Evolutionary conservation across 2,888 invertebrate genomes (phyloP).

Genomic region (Microctonus aethiopoides): DNA sequence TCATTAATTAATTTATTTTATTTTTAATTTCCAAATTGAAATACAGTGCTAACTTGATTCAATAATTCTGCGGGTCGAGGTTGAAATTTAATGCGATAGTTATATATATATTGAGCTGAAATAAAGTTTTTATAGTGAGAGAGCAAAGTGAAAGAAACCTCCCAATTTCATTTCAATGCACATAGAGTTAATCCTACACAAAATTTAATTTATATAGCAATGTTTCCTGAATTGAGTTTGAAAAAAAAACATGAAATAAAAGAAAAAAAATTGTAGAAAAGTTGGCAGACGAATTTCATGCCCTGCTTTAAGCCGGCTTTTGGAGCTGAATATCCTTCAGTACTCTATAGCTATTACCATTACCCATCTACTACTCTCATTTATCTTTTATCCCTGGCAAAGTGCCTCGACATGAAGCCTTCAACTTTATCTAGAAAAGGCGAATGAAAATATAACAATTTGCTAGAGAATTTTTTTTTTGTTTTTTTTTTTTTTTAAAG

Average conservation of each 20-base stretch:
- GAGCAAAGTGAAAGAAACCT: not conserved
- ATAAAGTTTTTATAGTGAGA: not conserved
- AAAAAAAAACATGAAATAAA: conserved; percentile 4
- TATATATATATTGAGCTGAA: not conserved
- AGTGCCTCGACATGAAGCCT: conserved; percentile 25
- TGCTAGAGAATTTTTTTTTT: not conserved
- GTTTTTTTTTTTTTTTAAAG: not conserved
- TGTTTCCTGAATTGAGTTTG: conserved; percentile 8
- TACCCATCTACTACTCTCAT: not conserved
- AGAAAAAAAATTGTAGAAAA: conserved; percentile 1
- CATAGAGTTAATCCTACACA: conserved; percentile 1
- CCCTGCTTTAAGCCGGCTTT: conserved; percentile 16
- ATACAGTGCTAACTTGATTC: not conserved
- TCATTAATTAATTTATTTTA: not conserved
- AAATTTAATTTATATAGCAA: conserved; percentile 17
- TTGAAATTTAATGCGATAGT: not conserved
- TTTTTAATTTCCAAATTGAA: not conserved
- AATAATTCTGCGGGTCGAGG: not conserved
- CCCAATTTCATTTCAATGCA: not conserved
- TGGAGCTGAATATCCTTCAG: conserved; percentile 11
- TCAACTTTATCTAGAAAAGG: conserved; percentile 22
- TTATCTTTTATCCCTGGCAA: conserved; percentile 26
- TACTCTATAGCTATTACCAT: conserved; percentile 1
- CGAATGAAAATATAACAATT: conserved; percentile 13
- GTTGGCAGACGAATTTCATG: conserved; percentile 25